Evolutionary conservation across 1,140 invertebrate genomes (phyloP), one percentile per base, ranked within the genome.

Genomic region (Drosophila paulistorum): DNA sequence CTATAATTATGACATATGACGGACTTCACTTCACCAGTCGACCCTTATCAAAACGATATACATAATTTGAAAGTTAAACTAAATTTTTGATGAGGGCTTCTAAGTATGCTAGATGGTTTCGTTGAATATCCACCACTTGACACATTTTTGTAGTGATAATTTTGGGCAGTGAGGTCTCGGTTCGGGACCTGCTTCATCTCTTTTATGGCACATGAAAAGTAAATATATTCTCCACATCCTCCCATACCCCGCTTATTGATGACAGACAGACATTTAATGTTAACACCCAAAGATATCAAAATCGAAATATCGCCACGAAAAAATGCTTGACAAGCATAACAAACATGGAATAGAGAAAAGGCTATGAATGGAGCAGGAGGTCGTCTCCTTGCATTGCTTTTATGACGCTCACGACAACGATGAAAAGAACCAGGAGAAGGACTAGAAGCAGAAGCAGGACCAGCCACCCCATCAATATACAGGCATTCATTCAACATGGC

Each of bases 281-380:
- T 90, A 85, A 79, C 79, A 85, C 69, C 86, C 81, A 90, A 90
- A 80, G 86, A 90, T 90, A 90, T 86, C 86, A 86, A 86, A 90
- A 90, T 83, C 79, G 79, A 85, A 79, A 90, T 86, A 85, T 82
- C 81, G 75, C 68, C 79, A 71, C 79, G 79, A 73, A 82, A 90
- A 71, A 90, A 85, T 82, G 86, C 86, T 90, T 90, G 86, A 90
- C 86, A 90, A 90, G 86, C 86, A 90, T 90, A 90, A 90, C 86
- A 90, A 86, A 87, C 79, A 89, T 72, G 73, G 79, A 68, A 77
- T 82, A 87, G 66, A 64, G 63, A 54, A 58, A 39, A 55, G 60
- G 68, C 67, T 65, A 69, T 54, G 71, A 59, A 23, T 37, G 45
- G 45, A 51, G 10, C 2, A 23, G 45, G 17, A 20, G 20, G 17